These are phyloP conservation scores for Mactra quadrangularis DNA, from an alignment of 1,140 invertebrate genomes.

Conservation along the genomic window DNA sequence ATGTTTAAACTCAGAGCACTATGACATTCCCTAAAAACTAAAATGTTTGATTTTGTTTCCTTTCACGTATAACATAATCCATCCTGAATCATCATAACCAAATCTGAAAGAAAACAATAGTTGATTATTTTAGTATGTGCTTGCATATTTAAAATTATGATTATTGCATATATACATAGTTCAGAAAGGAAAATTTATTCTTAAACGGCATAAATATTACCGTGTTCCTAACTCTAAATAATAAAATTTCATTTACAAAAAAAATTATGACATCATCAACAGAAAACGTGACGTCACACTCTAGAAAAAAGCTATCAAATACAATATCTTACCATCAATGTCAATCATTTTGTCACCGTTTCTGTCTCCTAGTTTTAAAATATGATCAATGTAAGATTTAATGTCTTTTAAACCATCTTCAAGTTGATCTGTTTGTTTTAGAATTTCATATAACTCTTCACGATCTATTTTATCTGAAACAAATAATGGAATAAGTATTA, in stretches of 20 bases:
- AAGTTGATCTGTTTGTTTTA: background rate
- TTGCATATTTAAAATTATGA: background rate
- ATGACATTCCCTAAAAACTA: no score
- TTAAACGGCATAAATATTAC: background rate
- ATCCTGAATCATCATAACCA: constrained; percentile 27
- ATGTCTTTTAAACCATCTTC: background rate
- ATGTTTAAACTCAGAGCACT: no score
- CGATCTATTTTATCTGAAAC: constrained; percentile 65
- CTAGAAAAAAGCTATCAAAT: no score
- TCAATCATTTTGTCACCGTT: constrained; percentile 8
- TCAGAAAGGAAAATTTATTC: background rate
- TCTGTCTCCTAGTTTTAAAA: constrained; percentile 8
- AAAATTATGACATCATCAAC: background rate
- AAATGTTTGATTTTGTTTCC: no score
- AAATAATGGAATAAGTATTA: no score
- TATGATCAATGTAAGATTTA: background rate
- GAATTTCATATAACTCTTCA: constrained; percentile 21
- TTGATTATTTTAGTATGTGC: no score
- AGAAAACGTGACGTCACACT: background rate
- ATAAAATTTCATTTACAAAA: background rate
- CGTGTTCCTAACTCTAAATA: background rate
- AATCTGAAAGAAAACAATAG: background rate
- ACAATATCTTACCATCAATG: constrained; percentile 5
- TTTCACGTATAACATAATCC: no score
- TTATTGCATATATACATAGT: background rate